phyloP scores from a whole-genome alignment of 2,797 vertebrate genomes.

The Lagothrix lagotricha region DNA sequence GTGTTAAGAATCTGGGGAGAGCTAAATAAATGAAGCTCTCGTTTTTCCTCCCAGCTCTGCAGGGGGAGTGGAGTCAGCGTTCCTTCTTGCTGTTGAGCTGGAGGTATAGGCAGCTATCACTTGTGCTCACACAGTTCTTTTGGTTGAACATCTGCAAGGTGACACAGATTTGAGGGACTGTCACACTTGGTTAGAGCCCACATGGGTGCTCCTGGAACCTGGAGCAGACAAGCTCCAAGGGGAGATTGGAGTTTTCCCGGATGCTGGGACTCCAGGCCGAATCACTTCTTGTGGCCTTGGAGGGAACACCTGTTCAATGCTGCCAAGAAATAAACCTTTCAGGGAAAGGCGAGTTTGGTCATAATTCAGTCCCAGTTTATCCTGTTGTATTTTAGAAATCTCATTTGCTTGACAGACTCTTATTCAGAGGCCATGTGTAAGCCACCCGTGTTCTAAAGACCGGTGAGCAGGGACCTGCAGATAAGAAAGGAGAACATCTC shows the following conservation, averaged over 20 bases:
- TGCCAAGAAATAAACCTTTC: neutral
- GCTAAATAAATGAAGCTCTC: fast-evolving
- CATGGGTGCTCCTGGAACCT: neutral
- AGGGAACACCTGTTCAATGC: fast-evolving
- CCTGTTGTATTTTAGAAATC: neutral
- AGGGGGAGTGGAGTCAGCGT: fast-evolving
- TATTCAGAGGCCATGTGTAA: fast-evolving
- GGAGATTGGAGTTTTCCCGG: neutral
- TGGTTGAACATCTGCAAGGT: neutral
- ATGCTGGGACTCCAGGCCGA: too few species aligned
- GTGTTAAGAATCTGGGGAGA: neutral
- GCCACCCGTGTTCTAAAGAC: too few species aligned
- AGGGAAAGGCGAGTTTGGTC: fast-evolving
- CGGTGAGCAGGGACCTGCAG: fast-evolving
- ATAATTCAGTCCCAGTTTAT: fast-evolving
- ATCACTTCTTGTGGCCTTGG: fast-evolving
- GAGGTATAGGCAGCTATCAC: fast-evolving
- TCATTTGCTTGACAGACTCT: too few species aligned
- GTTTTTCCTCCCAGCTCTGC: neutral
- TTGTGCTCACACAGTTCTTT: neutral
- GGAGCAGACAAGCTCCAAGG: neutral
- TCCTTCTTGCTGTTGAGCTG: neutral
- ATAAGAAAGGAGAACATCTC: fast-evolving
- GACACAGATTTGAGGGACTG: neutral
- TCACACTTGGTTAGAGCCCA: neutral